Evolutionary conservation across 2,888 invertebrate species (phyloP), one percentile per base, ranked within the genome.

Genomic region (Callimorpha dominula): DNA sequence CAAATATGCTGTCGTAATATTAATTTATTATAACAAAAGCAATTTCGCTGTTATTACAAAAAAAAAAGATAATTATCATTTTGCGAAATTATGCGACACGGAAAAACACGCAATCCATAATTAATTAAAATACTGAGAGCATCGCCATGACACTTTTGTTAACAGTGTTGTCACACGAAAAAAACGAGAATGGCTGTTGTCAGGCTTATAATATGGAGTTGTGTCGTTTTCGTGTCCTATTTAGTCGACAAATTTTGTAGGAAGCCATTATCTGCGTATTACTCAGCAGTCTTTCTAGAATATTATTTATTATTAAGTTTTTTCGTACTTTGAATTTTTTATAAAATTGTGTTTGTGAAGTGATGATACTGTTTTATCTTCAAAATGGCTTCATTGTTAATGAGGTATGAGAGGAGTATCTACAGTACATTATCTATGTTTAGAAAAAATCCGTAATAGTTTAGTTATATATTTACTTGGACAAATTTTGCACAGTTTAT

Each of bases 131-230:
- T 78, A 74, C 76, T 68, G 63, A 68, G 80, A 77, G 75, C 80
- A 72, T 68, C 72, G 74, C 75, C 82, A 83, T 79, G 76, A 78
- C 79, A 81, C 73, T 81, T 83, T 75, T 68, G 74, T 76, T 74
- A 75, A 76, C 71, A 74, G 74, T 79, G 78, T 79, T 81, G 77
- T 74, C 70, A 74, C 63, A 73, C 67, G 67, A 78, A 84, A 78
- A 57, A 84, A 82, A 79, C 76, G 65, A 82, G 79, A 82, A 74
- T 78, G 65, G 68, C 60, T 54, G 65, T 60, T 73, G 69, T 77
- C 71, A 65, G 72, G 78, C 77, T 79, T 82, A 76, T 82, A 57
- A 84, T 71, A 71, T 70, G 65, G 68, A 74, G 68, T 70, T 74
- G 70, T 76, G 76, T 81, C 81, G 79, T 76, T 79, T 76, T 64